Conservation (phyloP, 2,113 vertebrate genomes). For the Passer domesticus region DNA sequence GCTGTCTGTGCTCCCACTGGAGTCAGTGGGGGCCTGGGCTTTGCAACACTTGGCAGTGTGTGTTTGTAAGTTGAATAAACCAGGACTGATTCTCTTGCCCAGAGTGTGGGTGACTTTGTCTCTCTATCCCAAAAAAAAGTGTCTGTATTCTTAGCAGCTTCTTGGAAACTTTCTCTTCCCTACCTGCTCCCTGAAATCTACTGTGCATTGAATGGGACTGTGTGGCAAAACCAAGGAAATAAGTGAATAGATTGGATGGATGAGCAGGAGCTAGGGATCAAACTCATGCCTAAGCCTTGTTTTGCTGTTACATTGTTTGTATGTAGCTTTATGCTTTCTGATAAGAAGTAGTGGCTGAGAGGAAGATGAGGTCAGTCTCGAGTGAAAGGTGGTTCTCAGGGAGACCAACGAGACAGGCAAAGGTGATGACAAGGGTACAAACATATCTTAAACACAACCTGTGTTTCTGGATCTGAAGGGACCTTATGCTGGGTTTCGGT, state of each 20-base stretch:
- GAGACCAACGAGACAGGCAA: background rate
- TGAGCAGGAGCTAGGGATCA: background rate
- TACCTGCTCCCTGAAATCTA: background rate
- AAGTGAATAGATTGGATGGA: background rate
- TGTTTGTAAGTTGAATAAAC: background rate
- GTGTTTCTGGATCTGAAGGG: background rate
- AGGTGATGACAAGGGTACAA: background rate
- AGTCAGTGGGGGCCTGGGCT: background rate
- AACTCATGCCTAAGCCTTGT: background rate
- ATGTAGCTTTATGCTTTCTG: background rate
- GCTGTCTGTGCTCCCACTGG: background rate
- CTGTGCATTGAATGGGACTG: rapidly evolving
- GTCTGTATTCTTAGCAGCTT: background rate
- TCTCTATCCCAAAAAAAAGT: background rate
- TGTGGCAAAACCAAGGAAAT: background rate
- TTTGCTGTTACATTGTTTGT: background rate
- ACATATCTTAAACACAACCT: background rate
- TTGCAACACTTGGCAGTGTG: rapidly evolving
- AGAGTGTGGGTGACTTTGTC: background rate
- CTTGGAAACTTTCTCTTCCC: background rate
- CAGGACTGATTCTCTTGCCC: background rate
- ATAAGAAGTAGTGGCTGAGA: background rate
- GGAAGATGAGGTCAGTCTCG: background rate
- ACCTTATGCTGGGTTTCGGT: background rate
- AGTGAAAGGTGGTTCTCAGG: background rate